Evolutionary conservation across 2,888 invertebrate species (phyloP).

Genomic region (Drosophila picticornis): DNA sequence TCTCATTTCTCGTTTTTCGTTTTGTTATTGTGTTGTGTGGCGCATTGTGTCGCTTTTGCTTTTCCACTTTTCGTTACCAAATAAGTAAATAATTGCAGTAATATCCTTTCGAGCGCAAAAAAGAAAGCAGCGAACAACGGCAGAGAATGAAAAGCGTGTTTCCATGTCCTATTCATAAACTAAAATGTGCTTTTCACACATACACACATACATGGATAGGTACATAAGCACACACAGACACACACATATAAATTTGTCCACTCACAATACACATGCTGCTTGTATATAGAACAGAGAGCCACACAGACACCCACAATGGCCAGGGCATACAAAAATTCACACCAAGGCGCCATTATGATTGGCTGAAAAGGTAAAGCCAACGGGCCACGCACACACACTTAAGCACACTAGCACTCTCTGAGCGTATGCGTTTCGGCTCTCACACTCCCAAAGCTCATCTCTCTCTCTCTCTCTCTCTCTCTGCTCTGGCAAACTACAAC

Average conservation of each 20-base stretch:
- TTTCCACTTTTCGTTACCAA: constrained; percentile 74
- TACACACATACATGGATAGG: constrained; percentile 26
- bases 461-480: constrained; percentile 53
- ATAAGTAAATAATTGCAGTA: constrained; percentile 81
- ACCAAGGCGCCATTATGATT: constrained; percentile 84
- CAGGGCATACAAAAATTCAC: constrained; percentile 81
- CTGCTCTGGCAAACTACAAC: constrained; percentile 52
- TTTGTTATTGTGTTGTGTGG: constrained; percentile 60
- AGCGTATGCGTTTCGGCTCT: constrained; percentile 48
- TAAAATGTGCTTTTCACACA: constrained; percentile 72
- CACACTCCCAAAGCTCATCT: constrained; percentile 56
- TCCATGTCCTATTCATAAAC: constrained; percentile 76
- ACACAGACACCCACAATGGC: constrained; percentile 77
- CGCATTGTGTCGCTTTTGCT: constrained; percentile 60
- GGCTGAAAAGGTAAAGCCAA: constrained; percentile 79
- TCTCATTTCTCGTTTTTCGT: constrained; percentile 37
- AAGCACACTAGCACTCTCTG: constrained; percentile 30
- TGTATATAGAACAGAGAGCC: constrained; percentile 67
- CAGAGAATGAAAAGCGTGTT: constrained; percentile 78
- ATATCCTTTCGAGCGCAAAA: constrained; percentile 77
- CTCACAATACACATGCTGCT: constrained; percentile 57
- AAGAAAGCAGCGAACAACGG: constrained; percentile 70
- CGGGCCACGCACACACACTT: constrained; percentile 54
- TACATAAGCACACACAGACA: constrained; percentile 28
- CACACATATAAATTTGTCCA: constrained; percentile 40